Conservation (phyloP, 30 jellyfish, hydroid and myxozoan genomes). For the Phacellophora camtschatica region DNA sequence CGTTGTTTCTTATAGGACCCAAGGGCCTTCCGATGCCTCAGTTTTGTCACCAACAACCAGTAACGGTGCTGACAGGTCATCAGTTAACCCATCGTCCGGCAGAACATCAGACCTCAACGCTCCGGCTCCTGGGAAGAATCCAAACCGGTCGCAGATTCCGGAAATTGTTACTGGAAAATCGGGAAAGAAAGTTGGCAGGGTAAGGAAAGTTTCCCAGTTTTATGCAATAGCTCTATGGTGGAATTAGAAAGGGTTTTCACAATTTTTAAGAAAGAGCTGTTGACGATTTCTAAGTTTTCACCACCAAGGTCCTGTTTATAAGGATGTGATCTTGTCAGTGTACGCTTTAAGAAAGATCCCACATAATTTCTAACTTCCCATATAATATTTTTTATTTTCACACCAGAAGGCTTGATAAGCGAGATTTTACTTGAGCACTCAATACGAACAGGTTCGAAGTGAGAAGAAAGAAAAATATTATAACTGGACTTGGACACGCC, state of each 20-base stretch:
- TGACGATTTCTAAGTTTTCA: no score
- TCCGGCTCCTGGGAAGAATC: conserved; percentile 80
- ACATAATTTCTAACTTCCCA: no score
- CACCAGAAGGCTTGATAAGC: no score
- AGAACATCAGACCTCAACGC: conserved; percentile 66
- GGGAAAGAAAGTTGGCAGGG: conserved; percentile 89
- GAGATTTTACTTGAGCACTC: no score
- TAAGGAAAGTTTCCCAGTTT: conserved; percentile 17
- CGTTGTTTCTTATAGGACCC: conserved; percentile 36
- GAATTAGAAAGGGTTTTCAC: background rate
- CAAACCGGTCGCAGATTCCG: conserved; percentile 94
- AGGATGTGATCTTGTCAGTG: no score
- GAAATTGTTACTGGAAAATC: conserved; percentile 65
- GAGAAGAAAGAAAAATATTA: no score
- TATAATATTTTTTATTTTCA: no score
- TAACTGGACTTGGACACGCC: no score
- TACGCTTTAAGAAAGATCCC: no score
- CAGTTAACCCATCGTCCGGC: conserved; percentile 43
- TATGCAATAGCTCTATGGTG: background rate
- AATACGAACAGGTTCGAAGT: no score
- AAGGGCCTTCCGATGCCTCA: conserved; percentile 19
- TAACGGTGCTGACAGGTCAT: conserved; percentile 66
- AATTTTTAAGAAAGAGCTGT: no score
- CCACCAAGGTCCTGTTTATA: no score
- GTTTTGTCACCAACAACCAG: conserved; percentile 62